A percentile compares a stretch with the other conserved stretches of the same genome.
phyloP scores from a whole-genome alignment of 2,113 vertebrate species.

The Spilogale gracilis region DNA sequence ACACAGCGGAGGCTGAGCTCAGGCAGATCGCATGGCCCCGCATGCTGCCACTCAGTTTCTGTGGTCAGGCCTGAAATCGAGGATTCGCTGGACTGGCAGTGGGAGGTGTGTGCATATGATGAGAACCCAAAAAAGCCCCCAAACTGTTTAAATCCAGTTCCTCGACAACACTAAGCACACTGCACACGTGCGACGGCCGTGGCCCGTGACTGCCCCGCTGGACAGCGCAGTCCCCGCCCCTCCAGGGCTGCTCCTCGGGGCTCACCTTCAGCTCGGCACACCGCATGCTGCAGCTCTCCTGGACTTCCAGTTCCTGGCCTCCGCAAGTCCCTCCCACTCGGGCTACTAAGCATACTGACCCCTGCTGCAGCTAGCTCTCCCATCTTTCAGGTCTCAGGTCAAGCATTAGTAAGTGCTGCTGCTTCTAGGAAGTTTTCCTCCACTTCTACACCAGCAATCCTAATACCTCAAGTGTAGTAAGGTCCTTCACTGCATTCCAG shows the following conservation, averaged over 20 bases:
- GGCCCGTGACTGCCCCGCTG: background rate
- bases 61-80: background rate
- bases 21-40: background rate
- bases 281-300: background rate
- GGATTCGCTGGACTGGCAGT: background rate
- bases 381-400: background rate
- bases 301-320: background rate
- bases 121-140: background rate
- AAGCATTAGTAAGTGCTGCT: background rate
- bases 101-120: background rate
- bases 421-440: background rate
- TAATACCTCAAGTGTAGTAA: background rate
- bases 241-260: background rate
- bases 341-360: background rate
- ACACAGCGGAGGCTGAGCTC: fast-evolving
- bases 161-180: background rate
- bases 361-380: background rate
- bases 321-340: background rate
- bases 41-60: background rate
- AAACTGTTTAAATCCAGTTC: background rate
- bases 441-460: background rate
- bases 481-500: background rate
- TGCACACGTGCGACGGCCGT: background rate
- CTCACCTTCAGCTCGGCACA: background rate
- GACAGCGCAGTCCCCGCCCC: background rate